Evolutionary conservation across 2,113 vertebrate genomes (phyloP), one percentile per base, ranked within the genome.

Genomic region (Tamias sibiricus): DNA sequence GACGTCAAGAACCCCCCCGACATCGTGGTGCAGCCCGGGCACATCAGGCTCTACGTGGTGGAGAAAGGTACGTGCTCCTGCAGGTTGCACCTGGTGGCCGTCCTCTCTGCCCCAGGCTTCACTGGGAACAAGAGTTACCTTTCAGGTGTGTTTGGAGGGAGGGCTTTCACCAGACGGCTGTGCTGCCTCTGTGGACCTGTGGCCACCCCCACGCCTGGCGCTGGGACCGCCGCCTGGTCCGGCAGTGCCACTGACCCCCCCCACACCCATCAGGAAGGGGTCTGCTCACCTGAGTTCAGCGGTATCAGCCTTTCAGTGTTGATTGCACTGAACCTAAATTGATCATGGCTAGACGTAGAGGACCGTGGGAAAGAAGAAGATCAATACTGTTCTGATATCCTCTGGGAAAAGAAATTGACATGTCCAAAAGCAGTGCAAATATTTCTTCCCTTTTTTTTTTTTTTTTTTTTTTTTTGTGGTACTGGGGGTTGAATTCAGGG

Each of bases 1-100:
- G 99, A 99, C 75, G 99, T 99, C 95, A 99, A 99, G 98, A 99
- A 99, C 96, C 99, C 99, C 0, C 99, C 99, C 0, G 99, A 99
- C 93, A 98, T 99, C 0, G 99, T 99, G 72, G 99, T 98, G 3
- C 98, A 98, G 81, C 97, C 98, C 20, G 99, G 99, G 57, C 96
- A 98, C 95, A 99, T 98, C 0, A 97, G 98, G 97, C 98, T 99
- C 59, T 97, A 98, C 87, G 99, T 99, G 8, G 99, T 99, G 66
- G 98, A 99, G 96, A 99, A 98, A 99, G 99, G 99, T 99, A 98
- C 91, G 96, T 79, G 54, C 37, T 42, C 44, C 86, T 54, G 28
- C 5, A 7, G 54, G 54, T 57, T 57, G 4, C 54, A 57, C 12
- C 19, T 19, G 19, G 20, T 57, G 54, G 19, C 54, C 6, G 20